Evolutionary conservation across 2,797 vertebrate genomes (phyloP), one percentile per base, ranked within the genome.

Genomic region (Pseudochirops corinnae): DNA sequence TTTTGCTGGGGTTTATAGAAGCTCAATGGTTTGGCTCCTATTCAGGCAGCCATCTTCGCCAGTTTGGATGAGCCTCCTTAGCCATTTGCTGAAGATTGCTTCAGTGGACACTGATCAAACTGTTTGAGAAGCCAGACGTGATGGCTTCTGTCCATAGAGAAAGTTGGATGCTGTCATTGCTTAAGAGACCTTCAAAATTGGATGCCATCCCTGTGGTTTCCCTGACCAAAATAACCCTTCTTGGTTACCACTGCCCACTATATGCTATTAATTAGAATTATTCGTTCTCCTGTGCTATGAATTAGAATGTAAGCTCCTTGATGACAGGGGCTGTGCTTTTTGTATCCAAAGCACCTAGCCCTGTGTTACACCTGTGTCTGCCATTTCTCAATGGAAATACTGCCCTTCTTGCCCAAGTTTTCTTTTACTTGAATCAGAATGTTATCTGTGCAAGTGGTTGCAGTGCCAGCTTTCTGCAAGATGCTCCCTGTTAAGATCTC

Each of bases 111-210:
- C 74, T 82, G 74, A 82, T 82, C 24, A 18, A 82, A 82, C n/a
- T 82, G n/a, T 74, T 74, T 21, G 21, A 46, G 39, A 94, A 95
- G 56, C 29, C 55, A 94, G 56, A 93, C n/a, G 18, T 82, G 74
- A 58, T 92, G 67, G 67, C n/a, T 92, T 94, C 33, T 39, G 56
- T 93, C 91, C 55, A 92, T 82, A 55, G 29, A 95, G 57, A 92
- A 95, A 93, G 93, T 55, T 92, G 56, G 60, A 56, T 56, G 58
- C 92, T 67, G 26, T 74, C 92, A 0, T 93, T 92, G 56, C 92
- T 52, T 95, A 18, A 26, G 52, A 91, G 57, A 74, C 90, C 91
- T 92, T 92, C 90, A 93, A 91, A 52, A 16, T 46, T 90, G 12
- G 74, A 82, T 46, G 74, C 39, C 9, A 82, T 82, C 74, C 74